phyloP scores from a whole-genome alignment of 2,113 vertebrate genomes.

The Chloroceryle aenea region DNA sequence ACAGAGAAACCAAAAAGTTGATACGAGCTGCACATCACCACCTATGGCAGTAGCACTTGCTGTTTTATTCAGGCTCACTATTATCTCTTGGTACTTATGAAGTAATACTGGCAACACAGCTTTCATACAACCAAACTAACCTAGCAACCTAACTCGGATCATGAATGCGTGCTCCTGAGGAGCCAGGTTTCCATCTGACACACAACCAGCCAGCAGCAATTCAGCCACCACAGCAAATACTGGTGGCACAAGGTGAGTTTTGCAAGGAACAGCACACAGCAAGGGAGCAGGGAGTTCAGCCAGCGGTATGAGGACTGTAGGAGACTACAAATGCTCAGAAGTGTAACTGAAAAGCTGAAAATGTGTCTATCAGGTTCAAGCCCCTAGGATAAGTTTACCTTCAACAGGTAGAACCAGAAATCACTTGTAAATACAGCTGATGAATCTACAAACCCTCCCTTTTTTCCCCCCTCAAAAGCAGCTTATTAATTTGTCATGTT shows the following conservation, averaged over 20 bases:
- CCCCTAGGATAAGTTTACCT: not conserved
- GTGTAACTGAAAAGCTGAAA: not conserved
- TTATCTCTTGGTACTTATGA: not conserved
- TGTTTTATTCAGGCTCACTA: not conserved
- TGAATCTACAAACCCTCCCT: not conserved
- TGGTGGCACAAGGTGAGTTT: not conserved
- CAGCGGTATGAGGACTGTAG: not conserved
- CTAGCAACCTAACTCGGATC: not conserved
- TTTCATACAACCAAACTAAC: not conserved
- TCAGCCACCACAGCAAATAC: not conserved
- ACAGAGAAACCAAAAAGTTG: not conserved
- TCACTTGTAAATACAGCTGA: not conserved
- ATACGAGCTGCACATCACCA: not conserved
- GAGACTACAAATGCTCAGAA: not conserved
- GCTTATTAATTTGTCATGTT: not conserved
- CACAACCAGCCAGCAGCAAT: not conserved
- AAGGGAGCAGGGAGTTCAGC: not conserved
- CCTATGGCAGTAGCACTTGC: not conserved
- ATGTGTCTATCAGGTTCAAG: not conserved
- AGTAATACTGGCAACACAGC: too few relatives aligned
- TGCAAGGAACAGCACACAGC: not conserved
- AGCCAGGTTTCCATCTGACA: not conserved
- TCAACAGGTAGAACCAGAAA: not conserved
- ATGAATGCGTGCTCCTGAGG: not conserved
- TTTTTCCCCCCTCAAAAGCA: not conserved